A percentile compares a stretch with the other conserved stretches of the same genome.
These are phyloP conservation scores for Scaptomyza polygonia DNA, from an alignment of 2,888 invertebrate genomes.

Conservation along the genomic window DNA sequence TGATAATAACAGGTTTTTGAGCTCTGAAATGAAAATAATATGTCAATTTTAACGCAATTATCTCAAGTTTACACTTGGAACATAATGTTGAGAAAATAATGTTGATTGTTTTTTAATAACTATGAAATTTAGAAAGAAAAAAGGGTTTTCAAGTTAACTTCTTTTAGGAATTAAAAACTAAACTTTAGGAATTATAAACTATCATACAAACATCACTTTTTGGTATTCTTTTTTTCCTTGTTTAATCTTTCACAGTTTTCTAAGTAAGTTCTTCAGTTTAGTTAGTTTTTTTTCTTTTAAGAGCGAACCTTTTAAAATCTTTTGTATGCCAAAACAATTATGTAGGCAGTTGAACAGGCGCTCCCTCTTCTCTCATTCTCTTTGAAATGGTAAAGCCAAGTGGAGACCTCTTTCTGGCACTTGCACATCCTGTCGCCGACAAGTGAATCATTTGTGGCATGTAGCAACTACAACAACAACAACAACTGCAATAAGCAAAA, in stretches of 20 bases:
- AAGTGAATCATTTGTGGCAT: slow-evolving; percentile 75
- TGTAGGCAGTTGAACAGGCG: slow-evolving; percentile 34
- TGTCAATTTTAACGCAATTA: neutral
- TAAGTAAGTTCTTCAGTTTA: slow-evolving; percentile 21
- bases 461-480: slow-evolving; percentile 34
- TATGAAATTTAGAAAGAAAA: neutral
- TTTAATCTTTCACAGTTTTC: slow-evolving; percentile 8
- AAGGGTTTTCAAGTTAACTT: too few relatives aligned
- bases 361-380: too few relatives aligned
- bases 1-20: slow-evolving; percentile 7
- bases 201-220: neutral
- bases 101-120: neutral
- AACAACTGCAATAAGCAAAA: slow-evolving; percentile 13
- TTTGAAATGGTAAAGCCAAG: slow-evolving; percentile 56
- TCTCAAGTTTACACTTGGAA: slow-evolving; percentile 11
- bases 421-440: slow-evolving; percentile 74
- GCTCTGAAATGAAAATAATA: neutral
- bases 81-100: neutral
- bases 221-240: neutral
- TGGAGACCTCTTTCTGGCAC: slow-evolving; percentile 73
- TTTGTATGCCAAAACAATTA: slow-evolving; percentile 59
- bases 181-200: too few relatives aligned
- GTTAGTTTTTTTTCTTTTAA: too few relatives aligned
- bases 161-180: too few relatives aligned
- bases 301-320: slow-evolving; percentile 31